Percentiles rank a stretch among this genome's conserved stretches.
These are phyloP conservation scores for Thera obeliscata DNA, from an alignment of 2,888 invertebrate species.

Conservation along the genomic window DNA sequence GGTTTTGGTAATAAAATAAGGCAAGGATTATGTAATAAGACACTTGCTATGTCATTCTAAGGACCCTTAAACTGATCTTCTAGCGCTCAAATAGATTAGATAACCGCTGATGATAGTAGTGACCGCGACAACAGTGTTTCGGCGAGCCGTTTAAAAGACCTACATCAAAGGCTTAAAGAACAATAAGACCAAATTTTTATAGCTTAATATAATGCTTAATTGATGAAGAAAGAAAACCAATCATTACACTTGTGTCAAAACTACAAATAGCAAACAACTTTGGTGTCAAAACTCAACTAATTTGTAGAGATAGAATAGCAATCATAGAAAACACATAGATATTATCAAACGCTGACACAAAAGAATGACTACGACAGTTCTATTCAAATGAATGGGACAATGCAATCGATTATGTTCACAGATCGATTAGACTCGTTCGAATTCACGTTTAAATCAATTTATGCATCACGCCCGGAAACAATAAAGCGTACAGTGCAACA, in stretches of 20 bases:
- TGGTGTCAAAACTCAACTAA: background rate
- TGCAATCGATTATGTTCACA: slow-evolving; percentile 66
- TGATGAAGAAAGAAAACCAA: background rate
- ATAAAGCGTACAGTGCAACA: slow-evolving; percentile 20
- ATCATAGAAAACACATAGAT: slow-evolving; percentile 36
- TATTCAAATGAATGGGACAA: slow-evolving; percentile 56
- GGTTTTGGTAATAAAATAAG: background rate
- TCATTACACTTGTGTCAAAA: background rate
- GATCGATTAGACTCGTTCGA: slow-evolving; percentile 58
- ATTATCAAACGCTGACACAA: slow-evolving; percentile 34
- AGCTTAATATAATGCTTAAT: background rate
- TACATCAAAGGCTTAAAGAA: too few species aligned
- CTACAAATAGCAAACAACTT: background rate
- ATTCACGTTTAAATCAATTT: slow-evolving; percentile 68
- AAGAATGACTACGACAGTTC: slow-evolving; percentile 37
- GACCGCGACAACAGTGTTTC: too few species aligned
- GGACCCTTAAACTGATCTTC: too few species aligned
- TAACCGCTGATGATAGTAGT: too few species aligned
- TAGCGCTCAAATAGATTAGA: too few species aligned
- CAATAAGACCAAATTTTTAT: background rate
- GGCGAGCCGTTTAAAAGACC: too few species aligned
- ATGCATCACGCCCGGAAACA: slow-evolving; percentile 58
- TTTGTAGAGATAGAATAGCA: background rate
- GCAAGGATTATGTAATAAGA: background rate
- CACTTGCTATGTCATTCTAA: background rate